Percentiles rank a stretch among this genome's conserved stretches.
phyloP scores from a whole-genome alignment of 2,888 invertebrate species.

The Anticlea derivata region DNA sequence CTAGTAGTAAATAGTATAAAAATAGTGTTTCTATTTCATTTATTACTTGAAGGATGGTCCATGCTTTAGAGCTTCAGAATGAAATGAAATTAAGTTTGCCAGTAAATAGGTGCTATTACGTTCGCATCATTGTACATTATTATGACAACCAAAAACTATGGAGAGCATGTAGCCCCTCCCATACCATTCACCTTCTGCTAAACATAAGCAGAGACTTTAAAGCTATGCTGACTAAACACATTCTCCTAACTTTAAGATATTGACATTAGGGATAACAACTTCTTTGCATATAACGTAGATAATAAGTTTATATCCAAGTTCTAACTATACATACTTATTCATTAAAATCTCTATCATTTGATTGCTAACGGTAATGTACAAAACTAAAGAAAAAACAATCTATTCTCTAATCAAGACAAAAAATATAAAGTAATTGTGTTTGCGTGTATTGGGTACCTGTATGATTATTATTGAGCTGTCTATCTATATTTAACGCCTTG shows the following conservation, averaged over 20 bases:
- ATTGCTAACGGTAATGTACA: too few species aligned
- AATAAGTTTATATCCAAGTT: neutral
- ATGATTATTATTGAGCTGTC: too few species aligned
- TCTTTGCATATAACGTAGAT: constrained; percentile 23
- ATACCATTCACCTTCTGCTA: constrained; percentile 13
- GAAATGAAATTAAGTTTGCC: constrained; percentile 24
- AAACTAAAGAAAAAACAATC: too few species aligned
- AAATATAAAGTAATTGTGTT: too few species aligned
- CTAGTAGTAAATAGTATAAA: constrained; percentile 29
- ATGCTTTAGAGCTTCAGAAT: constrained; percentile 34
- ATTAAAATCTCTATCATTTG: too few species aligned
- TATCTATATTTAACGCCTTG: too few species aligned
- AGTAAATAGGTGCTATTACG: constrained; percentile 30
- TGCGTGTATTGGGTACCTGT: too few species aligned
- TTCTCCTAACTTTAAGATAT: constrained; percentile 14
- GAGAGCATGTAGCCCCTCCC: constrained; percentile 60
- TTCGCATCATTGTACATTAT: constrained; percentile 36
- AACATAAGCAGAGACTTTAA: constrained; percentile 11
- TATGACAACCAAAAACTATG: constrained; percentile 42
- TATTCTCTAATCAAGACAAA: too few species aligned
- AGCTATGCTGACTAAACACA: constrained; percentile 18
- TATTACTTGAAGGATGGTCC: constrained; percentile 24
- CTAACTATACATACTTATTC: too few species aligned
- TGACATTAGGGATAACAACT: constrained; percentile 13
- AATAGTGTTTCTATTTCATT: constrained; percentile 26